Conservation (phyloP, 2,113 vertebrate genomes). For the Aleadryas rufinucha region DNA sequence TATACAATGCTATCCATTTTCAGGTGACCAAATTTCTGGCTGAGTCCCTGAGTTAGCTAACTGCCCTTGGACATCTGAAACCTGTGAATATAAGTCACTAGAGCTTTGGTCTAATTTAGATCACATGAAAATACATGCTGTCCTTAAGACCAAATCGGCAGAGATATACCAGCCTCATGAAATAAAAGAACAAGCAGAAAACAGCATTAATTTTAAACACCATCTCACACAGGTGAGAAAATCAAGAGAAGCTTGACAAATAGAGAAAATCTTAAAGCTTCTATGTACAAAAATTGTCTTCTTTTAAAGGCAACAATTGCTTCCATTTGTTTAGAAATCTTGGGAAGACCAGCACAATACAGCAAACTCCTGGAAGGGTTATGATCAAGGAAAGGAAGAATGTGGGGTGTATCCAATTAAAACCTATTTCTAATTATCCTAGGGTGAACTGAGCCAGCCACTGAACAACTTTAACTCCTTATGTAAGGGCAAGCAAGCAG, state of each 20-base stretch:
- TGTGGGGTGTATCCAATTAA: neutral
- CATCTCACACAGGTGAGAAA: neutral
- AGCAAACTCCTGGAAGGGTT: neutral
- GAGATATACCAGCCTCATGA: neutral
- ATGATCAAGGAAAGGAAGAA: neutral
- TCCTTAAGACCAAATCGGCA: neutral
- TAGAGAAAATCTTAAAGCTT: neutral
- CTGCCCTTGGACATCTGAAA: slow-evolving; percentile 15
- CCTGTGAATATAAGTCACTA: neutral
- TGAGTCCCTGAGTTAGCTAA: neutral
- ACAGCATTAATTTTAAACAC: neutral
- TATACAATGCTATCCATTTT: neutral
- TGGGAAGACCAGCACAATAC: neutral
- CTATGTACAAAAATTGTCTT: neutral
- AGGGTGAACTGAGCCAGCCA: neutral
- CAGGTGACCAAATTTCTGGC: neutral
- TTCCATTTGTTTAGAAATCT: neutral
- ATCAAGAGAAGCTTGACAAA: neutral
- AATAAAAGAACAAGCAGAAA: neutral
- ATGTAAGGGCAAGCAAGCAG: neutral
- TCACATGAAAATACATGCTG: neutral
- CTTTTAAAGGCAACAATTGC: neutral
- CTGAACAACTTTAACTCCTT: neutral
- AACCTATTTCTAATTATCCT: neutral
- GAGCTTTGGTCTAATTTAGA: neutral